Conservation (phyloP, 2,113 vertebrate genomes). For the Semnornis frantzii region DNA sequence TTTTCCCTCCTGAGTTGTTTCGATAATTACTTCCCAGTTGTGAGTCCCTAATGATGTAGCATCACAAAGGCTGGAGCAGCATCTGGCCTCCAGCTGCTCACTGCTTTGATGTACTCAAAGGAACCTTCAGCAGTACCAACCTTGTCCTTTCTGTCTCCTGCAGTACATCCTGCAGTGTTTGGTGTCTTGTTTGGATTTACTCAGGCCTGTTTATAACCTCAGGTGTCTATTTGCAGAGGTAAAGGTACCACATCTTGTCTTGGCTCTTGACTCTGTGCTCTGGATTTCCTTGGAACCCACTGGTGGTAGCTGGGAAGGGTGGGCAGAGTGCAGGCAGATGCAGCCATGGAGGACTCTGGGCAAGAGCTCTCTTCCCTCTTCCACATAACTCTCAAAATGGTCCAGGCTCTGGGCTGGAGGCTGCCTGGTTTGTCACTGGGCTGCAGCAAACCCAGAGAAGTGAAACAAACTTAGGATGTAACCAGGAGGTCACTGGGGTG, state of each 20-base stretch:
- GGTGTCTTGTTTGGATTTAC: neutral
- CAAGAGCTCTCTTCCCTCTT: neutral
- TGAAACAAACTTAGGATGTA: too few relatives aligned
- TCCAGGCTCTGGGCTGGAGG: neutral
- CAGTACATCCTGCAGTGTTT: neutral
- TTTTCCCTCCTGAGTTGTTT: neutral
- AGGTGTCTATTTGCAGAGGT: neutral
- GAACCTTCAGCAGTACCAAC: neutral
- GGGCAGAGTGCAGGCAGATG: accelerated
- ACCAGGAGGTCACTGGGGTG: too few relatives aligned
- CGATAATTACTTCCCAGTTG: neutral
- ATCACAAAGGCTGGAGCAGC: neutral
- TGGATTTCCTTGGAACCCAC: neutral
- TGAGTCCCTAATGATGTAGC: neutral
- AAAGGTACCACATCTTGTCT: neutral
- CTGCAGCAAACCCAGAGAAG: neutral
- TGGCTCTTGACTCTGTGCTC: neutral
- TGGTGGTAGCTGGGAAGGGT: neutral
- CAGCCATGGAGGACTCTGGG: neutral
- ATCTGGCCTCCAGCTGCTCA: neutral
- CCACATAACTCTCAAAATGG: neutral
- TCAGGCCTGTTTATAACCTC: neutral
- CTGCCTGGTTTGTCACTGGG: neutral
- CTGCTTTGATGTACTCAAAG: neutral
- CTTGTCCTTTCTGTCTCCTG: neutral